Evolutionary conservation across 1,140 invertebrate genomes (phyloP), one percentile per base, ranked within the genome.

Genomic region (Augochlora pura): DNA sequence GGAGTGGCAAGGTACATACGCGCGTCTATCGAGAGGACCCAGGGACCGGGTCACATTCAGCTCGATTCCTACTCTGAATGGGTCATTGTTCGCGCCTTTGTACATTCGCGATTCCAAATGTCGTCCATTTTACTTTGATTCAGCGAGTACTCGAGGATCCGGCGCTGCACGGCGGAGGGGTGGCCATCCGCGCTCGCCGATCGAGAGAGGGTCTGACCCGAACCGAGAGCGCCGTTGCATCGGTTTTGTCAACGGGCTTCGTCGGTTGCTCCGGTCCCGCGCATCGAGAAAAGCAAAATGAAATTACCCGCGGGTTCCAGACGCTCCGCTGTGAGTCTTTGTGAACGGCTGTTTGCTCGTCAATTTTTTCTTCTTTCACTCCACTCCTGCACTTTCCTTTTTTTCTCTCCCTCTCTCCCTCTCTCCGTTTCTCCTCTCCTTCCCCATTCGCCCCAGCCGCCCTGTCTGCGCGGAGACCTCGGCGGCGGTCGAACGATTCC

Each of bases 81-180:
- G 87, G 78, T 88, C 87, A 88, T 90, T 91, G 90, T 90, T 87
- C 84, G 62, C 57, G 79, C 86, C 84, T 89, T 91, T 91, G 88
- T 90, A 77, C 85, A 74, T 80, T 85, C 89, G 79, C 84, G 73
- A 82, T 87, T 88, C 80, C 82, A 54, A 80, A 80, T 75, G 81
- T 84, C 81, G 60, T 62, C 39, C 76, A 70, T 66, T 84, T 60
- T 62, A 80, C 64, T 80, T 71, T 70, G 76, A 80, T 75, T 84
- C 82, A 62, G 52, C 59, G 54, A 52, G 46, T 76, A 65, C 84
- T 64, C 69, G 66, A 71, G 59, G 57, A 49, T 59, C 12, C 54
- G n/a, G 8, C 27, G 9, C 32, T 32, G 32, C 32, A 32, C 32
- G 16, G 42, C 42, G 42, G 42, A 57, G 27, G 38, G 66, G 18